These are phyloP conservation scores for Brachyptera risi DNA, from an alignment of 2,888 invertebrate species.

Conservation along the genomic window DNA sequence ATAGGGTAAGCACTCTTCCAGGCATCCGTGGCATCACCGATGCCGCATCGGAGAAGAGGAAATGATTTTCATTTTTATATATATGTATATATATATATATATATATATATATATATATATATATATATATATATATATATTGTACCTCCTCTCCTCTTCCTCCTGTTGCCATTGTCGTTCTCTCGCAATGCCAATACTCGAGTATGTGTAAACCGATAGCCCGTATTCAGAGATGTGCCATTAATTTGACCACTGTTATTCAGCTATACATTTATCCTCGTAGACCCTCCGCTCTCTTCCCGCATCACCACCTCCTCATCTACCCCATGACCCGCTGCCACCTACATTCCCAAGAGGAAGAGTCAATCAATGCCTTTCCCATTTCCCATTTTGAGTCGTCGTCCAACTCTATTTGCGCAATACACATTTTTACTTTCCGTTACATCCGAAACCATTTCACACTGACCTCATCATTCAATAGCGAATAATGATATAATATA, in stretches of 20 bases:
- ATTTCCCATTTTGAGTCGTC: not conserved
- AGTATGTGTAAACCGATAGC: conserved; percentile 10
- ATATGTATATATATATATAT: no score
- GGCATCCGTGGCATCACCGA: not conserved
- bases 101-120: no score
- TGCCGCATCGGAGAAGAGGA: not conserved
- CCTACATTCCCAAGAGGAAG: not conserved
- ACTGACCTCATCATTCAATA: no score
- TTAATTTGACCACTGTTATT: conserved; percentile 19
- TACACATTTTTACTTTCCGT: no score
- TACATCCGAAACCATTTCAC: no score
- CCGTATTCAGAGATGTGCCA: conserved; percentile 13
- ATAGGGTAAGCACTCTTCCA: conserved; percentile 8
- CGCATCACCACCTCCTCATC: no score
- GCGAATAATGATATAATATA: no score
- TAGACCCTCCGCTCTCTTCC: no score
- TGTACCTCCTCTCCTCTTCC: not conserved
- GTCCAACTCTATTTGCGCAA: no score
- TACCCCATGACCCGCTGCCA: not conserved
- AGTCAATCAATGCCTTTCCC: not conserved
- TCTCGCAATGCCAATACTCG: conserved; percentile 5
- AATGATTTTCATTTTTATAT: conserved; percentile 12
- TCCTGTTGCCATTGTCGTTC: not conserved
- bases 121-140: no score
- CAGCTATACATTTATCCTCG: not conserved